Conservation (phyloP, 64 coral and sea anemone genomes). For the Hydrozoanthus tunicans region DNA sequence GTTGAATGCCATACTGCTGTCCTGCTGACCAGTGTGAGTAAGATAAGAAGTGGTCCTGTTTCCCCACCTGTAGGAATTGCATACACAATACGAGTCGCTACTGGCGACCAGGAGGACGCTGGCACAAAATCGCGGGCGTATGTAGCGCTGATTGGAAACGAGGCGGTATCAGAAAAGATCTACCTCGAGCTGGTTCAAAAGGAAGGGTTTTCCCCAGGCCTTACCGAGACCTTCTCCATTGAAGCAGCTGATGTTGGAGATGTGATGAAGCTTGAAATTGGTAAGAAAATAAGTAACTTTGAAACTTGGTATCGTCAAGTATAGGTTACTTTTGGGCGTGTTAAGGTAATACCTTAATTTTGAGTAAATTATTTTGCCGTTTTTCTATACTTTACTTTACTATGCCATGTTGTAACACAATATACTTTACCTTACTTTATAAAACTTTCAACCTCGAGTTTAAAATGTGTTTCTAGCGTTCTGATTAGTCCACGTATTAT, state of each 20-base stretch:
- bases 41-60: not conserved
- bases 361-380: too few species aligned
- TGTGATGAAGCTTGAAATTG: slow-evolving; percentile 71
- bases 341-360: too few species aligned
- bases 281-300: slow-evolving; percentile 26
- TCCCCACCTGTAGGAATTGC: slow-evolving; percentile 66
- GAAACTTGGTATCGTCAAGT: not conserved
- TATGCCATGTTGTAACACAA: too few species aligned
- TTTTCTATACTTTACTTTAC: too few species aligned
- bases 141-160: slow-evolving; percentile 85
- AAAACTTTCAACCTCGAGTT: too few species aligned
- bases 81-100: slow-evolving; percentile 92
- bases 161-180: slow-evolving; percentile 89
- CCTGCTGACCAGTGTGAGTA: not conserved
- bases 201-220: slow-evolving; percentile 75
- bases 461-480: too few species aligned
- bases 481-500: too few species aligned
- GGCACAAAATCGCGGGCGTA: slow-evolving; percentile 87
- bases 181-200: slow-evolving; percentile 78
- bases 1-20: not conserved
- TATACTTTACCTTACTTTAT: too few species aligned
- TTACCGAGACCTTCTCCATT: slow-evolving; percentile 91
- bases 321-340: not conserved
- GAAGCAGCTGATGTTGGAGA: slow-evolving; percentile 92
- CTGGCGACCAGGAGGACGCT: slow-evolving; percentile 85